Evolutionary conservation across 2,113 vertebrate species (phyloP).

Genomic region (Pelobates fuscus): DNA sequence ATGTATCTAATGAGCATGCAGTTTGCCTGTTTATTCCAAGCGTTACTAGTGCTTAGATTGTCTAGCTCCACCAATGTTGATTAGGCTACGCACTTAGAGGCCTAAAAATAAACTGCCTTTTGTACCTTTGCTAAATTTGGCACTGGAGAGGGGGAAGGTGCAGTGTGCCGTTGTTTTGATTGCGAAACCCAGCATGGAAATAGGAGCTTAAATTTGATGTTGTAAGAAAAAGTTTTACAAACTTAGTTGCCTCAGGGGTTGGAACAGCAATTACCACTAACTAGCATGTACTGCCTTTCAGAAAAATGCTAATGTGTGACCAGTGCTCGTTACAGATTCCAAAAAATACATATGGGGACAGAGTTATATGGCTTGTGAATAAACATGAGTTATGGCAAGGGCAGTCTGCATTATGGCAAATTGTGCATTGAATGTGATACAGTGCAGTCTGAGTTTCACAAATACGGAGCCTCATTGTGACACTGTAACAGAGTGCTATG

Average conservation of each 20-base stretch:
- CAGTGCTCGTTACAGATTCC: no score
- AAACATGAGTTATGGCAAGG: no score
- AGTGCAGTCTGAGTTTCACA: no score
- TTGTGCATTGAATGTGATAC: no score
- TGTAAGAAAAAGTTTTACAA: no score
- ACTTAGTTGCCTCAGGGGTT: background rate
- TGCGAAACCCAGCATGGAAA: background rate
- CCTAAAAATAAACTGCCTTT: slow-evolving; percentile 13
- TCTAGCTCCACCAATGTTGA: background rate
- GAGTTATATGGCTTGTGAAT: no score
- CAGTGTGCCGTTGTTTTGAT: background rate
- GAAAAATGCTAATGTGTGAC: no score
- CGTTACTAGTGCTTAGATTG: background rate
- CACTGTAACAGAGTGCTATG: no score
- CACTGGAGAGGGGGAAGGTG: background rate
- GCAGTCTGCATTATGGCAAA: no score
- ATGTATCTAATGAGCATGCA: slow-evolving; percentile 10
- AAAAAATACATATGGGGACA: no score
- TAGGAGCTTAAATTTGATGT: background rate
- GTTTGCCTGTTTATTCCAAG: background rate
- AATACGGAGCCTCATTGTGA: no score
- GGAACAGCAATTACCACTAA: background rate
- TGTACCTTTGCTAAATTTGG: background rate
- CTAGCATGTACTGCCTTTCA: background rate
- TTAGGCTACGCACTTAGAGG: background rate